Evolutionary conservation across 2,113 vertebrate genomes (phyloP), one percentile per base, ranked within the genome.

Genomic region (Mobula hypostoma): DNA sequence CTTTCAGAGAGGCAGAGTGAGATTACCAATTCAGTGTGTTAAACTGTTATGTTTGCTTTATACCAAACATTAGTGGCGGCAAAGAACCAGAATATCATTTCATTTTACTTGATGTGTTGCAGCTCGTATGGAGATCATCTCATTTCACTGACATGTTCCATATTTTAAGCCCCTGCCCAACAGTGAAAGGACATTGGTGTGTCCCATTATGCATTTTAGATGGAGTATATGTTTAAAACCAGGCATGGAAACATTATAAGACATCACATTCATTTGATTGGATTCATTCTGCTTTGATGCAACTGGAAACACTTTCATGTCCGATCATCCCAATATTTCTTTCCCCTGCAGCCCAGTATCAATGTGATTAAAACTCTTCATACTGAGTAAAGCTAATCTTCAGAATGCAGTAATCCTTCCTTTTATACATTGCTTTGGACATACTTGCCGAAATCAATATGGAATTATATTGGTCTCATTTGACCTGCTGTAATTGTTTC

Each of bases 401-500:
- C 61, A 66, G 17, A 7, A 90, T 88, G 85, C 85, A 88, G 5
- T 68, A 90, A 68, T 90, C 85, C 32, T 66, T 68, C 72, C n/a
- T 15, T 88, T 90, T 90, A n/a, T 66, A 66, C n/a, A 36, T 32
- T 19, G 85, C 1, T 90, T 63, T 68, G 29, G 29, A 90, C 14
- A n/a, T 32, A 19, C 29, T 90, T 63, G 58, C 14, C 17, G 61
- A 90, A 90, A 90, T 66, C 85, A 68, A 90, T 68, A 19, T 68
- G 5, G 66, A 90, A 66, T 90, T 32, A 32, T 63, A 90, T 66
- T 90, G 61, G 15, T 14, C 85, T n/a, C n/a, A 32, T 90, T 90
- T 19, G 61, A 66, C 61, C 85, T 36, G 29, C 63, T 90, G 85
- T 90, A 90, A 90, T 90, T 90, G 32, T 61, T 90, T 90, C 61